Percentiles rank a stretch among this genome's conserved stretches.
phyloP scores from a whole-genome alignment of 2,797 vertebrate species.

The Eleutherodactylus coqui region DNA sequence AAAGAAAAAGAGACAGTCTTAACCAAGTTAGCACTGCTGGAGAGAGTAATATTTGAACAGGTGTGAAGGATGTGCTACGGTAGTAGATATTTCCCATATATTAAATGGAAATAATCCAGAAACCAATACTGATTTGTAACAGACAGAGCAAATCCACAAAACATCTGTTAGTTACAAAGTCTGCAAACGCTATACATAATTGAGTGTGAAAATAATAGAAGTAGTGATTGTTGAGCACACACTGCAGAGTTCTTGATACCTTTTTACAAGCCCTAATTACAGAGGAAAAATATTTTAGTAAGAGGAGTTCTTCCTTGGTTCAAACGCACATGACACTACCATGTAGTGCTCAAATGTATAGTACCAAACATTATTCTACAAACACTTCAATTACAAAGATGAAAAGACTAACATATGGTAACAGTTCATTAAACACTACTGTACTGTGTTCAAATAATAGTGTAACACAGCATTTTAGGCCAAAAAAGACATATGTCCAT shows the following conservation, averaged over 20 bases:
- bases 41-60: conserved; percentile 66
- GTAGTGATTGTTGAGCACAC: not conserved
- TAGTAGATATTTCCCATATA: conserved; percentile 51
- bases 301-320: too few relatives aligned
- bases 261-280: too few relatives aligned
- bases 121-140: conserved; percentile 60
- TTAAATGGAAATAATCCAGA: conserved; percentile 66
- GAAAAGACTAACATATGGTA: too few relatives aligned
- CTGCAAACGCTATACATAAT: conserved; percentile 18
- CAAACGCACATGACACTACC: too few relatives aligned
- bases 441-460: too few relatives aligned
- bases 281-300: too few relatives aligned
- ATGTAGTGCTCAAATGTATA: too few relatives aligned
- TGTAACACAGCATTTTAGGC: too few relatives aligned
- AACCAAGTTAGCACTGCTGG: conserved; percentile 38
- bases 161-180: conserved; percentile 68
- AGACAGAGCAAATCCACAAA: conserved; percentile 72
- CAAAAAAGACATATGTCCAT: too few relatives aligned
- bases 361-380: too few relatives aligned
- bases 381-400: too few relatives aligned
- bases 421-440: too few relatives aligned
- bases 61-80: conserved; percentile 55
- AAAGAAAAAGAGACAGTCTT: conserved; percentile 63
- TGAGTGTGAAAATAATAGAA: not conserved
- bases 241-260: not conserved